Percentiles rank a stretch among this genome's conserved stretches.
These are phyloP conservation scores for Tauraco hartlaubi DNA, from an alignment of 2,797 vertebrate species.

Conservation along the genomic window DNA sequence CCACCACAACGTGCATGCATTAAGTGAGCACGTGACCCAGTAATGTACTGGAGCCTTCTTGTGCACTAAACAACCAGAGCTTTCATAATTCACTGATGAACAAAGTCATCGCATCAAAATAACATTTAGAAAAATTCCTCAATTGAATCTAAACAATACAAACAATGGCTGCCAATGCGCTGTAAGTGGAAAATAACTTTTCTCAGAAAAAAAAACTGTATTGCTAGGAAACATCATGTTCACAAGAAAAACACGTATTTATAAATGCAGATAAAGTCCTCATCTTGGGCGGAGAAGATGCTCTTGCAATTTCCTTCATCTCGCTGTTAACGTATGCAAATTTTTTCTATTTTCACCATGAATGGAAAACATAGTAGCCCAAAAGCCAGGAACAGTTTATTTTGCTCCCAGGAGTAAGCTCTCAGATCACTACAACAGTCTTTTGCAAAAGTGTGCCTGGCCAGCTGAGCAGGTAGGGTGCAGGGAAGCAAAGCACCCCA, in stretches of 20 bases:
- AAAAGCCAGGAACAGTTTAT: background rate
- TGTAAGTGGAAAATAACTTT: slow-evolving; percentile 38
- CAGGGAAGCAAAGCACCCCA: background rate
- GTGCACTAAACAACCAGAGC: slow-evolving; percentile 60
- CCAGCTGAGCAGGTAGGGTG: background rate
- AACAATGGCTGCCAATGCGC: slow-evolving; percentile 22
- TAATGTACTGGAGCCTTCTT: slow-evolving; percentile 31
- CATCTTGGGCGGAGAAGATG: background rate
- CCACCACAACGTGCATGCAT: slow-evolving; percentile 58
- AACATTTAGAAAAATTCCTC: slow-evolving; percentile 66
- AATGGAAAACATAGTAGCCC: background rate
- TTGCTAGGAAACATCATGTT: background rate
- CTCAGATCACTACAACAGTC: background rate
- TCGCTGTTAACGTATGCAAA: background rate
- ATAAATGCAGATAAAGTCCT: slow-evolving; percentile 11
- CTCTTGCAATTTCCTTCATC: background rate
- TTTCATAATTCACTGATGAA: slow-evolving; percentile 74
- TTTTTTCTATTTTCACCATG: background rate
- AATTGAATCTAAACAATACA: slow-evolving; percentile 60
- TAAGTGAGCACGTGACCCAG: slow-evolving; percentile 11
- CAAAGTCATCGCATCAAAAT: slow-evolving; percentile 72
- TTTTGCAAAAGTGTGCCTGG: background rate
- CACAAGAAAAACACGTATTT: background rate
- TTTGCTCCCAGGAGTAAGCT: background rate
- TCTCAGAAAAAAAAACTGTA: background rate